Evolutionary conservation across 2,797 vertebrate genomes (phyloP), one percentile per base, ranked within the genome.

Genomic region (Neostethus bicornis): DNA sequence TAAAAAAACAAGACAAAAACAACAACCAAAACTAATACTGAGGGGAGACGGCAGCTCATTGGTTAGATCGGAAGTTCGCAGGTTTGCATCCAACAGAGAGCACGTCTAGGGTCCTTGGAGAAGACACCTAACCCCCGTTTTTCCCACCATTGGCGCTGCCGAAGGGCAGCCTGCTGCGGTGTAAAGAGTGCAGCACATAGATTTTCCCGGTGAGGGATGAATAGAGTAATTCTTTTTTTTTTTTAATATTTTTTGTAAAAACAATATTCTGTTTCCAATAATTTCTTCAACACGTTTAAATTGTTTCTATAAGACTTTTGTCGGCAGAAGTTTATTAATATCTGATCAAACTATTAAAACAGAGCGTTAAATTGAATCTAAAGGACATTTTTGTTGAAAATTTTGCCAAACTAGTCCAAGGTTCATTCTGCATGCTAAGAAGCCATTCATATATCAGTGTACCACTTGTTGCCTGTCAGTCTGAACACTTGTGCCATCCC

Each of bases 381-480:
- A 73, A 32, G 26, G 43, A 49, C 64, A 16, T 49, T 60, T 32
- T 38, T 62, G 31, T 67, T 69, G 26, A 69, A 64, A 31, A 46
- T 66, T 59, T 46, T 47, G 28, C 47, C 63, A 59, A 75, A 70
- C n/a, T 46, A 29, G 16, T 13, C 48, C 65, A 16, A 13, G 0
- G 24, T 39, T 52, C 2, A 8, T 19, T 59, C 51, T 61, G 39
- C 71, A 37, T 54, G 52, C 60, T 41, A 52, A 54, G 65, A 35
- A 82, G 63, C 66, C 66, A 50, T 62, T 77, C 79, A 65, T 77
- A 89, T 86, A 74, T 87, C 85, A 53, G 37, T 79, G 64, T 32
- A 87, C 75, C 90, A 90, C 79, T 91, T 92, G 90, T 79, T 83
- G 75, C 77, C 70, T 91, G 90, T 90, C 90, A 86, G 50, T 91